phyloP scores from a whole-genome alignment of 2,797 vertebrate species.

The Erpetoichthys calabaricus region DNA sequence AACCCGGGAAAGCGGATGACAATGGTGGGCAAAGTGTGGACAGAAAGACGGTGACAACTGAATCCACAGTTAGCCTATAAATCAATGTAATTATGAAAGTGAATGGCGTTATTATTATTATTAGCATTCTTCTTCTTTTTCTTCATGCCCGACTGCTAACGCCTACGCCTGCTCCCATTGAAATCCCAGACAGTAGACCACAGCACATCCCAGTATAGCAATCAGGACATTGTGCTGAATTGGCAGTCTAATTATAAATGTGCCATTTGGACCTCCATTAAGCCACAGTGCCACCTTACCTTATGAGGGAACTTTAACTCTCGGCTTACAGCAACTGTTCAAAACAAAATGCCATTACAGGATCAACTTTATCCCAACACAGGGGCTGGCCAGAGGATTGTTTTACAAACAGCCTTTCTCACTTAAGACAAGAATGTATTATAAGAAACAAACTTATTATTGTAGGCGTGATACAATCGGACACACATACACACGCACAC shows the following conservation, averaged over 20 bases:
- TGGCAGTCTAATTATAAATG: slow-evolving; percentile 99
- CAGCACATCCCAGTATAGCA: slow-evolving; percentile 75
- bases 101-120: no score
- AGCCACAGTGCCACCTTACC: slow-evolving; percentile 87
- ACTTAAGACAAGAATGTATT: slow-evolving; percentile 59
- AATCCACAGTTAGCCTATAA: no score
- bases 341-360: slow-evolving; percentile 80
- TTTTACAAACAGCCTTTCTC: slow-evolving; percentile 71
- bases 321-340: slow-evolving; percentile 71
- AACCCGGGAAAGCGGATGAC: no score
- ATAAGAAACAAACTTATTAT: slow-evolving; percentile 51
- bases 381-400: slow-evolving; percentile 51
- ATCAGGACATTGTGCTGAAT: slow-evolving; percentile 95
- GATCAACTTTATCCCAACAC: slow-evolving; percentile 66
- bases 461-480: slow-evolving; percentile 37
- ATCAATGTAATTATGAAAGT: no score
- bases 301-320: slow-evolving; percentile 91
- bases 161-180: slow-evolving; percentile 30
- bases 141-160: no score
- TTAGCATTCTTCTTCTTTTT: no score
- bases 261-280: slow-evolving; percentile 89
- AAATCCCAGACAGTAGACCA: slow-evolving; percentile 48
- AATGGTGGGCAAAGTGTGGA: no score
- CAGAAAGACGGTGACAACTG: no score
- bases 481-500: not conserved